phyloP scores from a whole-genome alignment of 2,888 invertebrate species.

The Adelphocoris suturalis region DNA sequence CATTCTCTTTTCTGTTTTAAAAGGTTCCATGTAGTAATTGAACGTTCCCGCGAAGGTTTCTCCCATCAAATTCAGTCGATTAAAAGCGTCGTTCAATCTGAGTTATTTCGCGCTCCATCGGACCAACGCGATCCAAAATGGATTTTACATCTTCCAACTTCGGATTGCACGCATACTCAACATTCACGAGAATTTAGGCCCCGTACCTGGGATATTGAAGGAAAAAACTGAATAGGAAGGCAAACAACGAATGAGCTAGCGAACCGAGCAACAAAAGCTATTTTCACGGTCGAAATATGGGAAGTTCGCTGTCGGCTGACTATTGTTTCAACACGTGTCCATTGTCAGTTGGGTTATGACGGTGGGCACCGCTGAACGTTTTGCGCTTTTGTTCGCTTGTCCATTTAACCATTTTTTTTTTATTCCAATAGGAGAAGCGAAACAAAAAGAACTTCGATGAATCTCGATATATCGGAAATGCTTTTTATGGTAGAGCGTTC shows the following conservation, averaged over 20 bases:
- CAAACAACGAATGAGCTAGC: background rate
- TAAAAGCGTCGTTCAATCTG: background rate
- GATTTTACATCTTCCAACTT: background rate
- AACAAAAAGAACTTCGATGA: background rate
- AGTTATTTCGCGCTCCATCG: background rate
- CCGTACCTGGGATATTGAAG: background rate
- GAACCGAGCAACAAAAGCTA: constrained; percentile 5
- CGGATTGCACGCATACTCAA: background rate
- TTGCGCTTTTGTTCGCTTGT: background rate
- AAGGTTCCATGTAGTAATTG: too few species aligned
- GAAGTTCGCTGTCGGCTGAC: background rate
- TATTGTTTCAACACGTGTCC: constrained; percentile 48
- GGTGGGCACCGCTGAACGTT: background rate
- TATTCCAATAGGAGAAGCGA: background rate
- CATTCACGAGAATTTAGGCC: background rate
- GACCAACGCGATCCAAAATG: background rate
- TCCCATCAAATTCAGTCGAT: background rate
- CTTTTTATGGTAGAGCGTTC: background rate
- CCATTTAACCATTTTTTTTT: background rate
- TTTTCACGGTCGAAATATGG: constrained; percentile 49
- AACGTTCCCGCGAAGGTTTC: too few species aligned
- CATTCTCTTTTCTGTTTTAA: too few species aligned
- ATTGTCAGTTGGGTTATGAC: constrained; percentile 31
- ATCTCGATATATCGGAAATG: background rate
- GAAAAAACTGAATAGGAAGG: background rate